These are phyloP conservation scores for Rhagonycha lutea DNA, from an alignment of 2,888 invertebrate species.

Conservation along the genomic window DNA sequence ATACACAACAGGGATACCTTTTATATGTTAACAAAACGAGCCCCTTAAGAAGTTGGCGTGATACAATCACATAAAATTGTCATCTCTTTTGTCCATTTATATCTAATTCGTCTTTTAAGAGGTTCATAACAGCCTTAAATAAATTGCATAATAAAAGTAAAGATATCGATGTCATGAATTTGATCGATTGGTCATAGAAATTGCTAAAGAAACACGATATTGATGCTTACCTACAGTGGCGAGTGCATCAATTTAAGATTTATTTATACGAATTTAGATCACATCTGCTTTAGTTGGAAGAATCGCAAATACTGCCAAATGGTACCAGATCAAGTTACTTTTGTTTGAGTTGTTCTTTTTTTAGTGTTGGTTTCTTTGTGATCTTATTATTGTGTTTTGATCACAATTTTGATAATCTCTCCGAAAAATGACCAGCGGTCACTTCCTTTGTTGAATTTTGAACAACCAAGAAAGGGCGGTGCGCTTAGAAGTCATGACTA, in stretches of 20 bases:
- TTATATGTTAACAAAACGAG: slow-evolving; percentile 19
- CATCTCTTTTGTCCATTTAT: slow-evolving; percentile 11
- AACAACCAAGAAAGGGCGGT: background rate
- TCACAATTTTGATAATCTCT: slow-evolving; percentile 8
- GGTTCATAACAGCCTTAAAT: slow-evolving; percentile 11
- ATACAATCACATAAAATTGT: slow-evolving; percentile 24
- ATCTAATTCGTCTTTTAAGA: slow-evolving; percentile 14
- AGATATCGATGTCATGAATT: slow-evolving; percentile 24
- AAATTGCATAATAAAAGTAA: slow-evolving; percentile 26
- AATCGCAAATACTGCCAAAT: slow-evolving; percentile 23
- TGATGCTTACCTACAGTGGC: slow-evolving; percentile 12
- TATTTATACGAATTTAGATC: slow-evolving; percentile 18
- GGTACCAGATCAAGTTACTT: slow-evolving; percentile 26
- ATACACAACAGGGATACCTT: slow-evolving; percentile 6
- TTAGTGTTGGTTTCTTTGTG: slow-evolving; percentile 7
- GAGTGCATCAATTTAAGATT: slow-evolving; percentile 27
- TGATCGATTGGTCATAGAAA: slow-evolving; percentile 29
- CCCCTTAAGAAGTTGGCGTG: slow-evolving; percentile 31
- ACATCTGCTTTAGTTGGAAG: slow-evolving; percentile 23
- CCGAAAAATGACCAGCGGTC: slow-evolving; percentile 7
- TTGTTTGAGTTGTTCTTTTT: slow-evolving; percentile 23
- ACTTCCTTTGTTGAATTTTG: background rate
- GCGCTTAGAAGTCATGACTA: background rate
- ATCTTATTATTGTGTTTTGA: slow-evolving; percentile 8
- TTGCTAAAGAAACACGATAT: slow-evolving; percentile 21